Conservation (phyloP, 2,797 vertebrate genomes). For the Enteromius mattozi region DNA sequence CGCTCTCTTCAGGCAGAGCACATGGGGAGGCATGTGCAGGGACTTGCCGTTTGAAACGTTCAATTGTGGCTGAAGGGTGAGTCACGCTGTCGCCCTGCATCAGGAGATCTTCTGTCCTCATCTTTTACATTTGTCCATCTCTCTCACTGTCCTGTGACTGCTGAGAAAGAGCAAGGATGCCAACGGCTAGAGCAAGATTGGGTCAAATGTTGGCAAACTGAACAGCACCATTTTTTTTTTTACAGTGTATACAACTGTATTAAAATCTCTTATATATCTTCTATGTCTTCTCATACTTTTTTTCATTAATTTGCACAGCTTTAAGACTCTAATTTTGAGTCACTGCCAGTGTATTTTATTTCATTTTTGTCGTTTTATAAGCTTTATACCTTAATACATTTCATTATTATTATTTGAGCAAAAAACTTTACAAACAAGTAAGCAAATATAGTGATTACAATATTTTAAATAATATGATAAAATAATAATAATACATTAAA, state of each 20-base stretch:
- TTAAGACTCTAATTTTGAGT: not conserved
- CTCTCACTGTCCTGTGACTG: not conserved
- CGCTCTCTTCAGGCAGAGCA: conserved; percentile 22
- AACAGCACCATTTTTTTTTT: not conserved
- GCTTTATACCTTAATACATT: too few relatives aligned
- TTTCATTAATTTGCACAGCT: not conserved
- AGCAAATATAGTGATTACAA: not conserved
- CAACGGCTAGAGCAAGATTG: not conserved
- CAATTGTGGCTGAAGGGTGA: conserved; percentile 53
- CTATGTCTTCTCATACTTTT: too few relatives aligned
- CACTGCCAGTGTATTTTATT: not conserved
- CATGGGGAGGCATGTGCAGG: conserved; percentile 36
- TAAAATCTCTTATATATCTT: not conserved
- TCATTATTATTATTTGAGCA: not conserved
- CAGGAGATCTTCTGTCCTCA: conserved; percentile 19
- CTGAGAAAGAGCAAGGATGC: conserved; percentile 2
- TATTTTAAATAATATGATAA: not conserved
- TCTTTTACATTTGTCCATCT: conserved; percentile 44
- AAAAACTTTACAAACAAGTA: not conserved
- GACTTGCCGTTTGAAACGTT: conserved; percentile 62
- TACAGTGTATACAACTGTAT: not conserved
- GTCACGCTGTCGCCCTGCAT: conserved; percentile 55
- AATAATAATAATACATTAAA: not conserved
- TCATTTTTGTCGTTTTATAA: not conserved
- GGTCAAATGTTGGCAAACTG: not conserved